phyloP scores from a whole-genome alignment of 2,888 invertebrate genomes.

The Acanthopleura granulata region DNA sequence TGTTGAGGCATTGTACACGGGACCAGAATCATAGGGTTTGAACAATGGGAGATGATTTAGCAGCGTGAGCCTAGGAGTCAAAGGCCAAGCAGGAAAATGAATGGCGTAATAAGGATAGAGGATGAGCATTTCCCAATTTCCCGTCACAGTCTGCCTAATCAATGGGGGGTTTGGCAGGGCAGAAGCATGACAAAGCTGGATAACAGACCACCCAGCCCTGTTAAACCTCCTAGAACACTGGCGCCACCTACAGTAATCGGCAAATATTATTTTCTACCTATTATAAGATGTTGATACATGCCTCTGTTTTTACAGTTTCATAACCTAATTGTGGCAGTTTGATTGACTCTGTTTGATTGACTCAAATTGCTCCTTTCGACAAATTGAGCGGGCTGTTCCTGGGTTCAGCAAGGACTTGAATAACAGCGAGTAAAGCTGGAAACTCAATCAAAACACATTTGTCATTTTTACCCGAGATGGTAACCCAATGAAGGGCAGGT shows the following conservation, averaged over 20 bases:
- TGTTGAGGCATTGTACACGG: no score
- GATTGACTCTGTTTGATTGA: neutral
- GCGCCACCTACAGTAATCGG: neutral
- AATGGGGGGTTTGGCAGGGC: conserved; percentile 1
- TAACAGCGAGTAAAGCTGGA: neutral
- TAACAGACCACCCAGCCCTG: neutral
- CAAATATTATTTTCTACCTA: conserved; percentile 6
- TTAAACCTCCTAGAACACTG: neutral
- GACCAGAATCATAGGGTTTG: neutral
- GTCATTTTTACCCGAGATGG: neutral
- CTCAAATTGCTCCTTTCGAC: neutral
- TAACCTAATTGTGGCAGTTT: neutral
- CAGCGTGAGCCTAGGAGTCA: neutral
- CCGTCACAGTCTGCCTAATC: conserved; percentile 1
- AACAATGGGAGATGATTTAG: neutral
- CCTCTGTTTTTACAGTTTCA: neutral
- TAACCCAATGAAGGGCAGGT: neutral
- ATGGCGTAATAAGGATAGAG: neutral
- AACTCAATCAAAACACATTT: conserved; percentile 3
- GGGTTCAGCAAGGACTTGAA: neutral
- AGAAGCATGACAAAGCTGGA: neutral
- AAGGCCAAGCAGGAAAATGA: neutral
- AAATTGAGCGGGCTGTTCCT: neutral
- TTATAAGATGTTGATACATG: neutral
- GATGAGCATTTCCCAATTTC: neutral